phyloP scores from a whole-genome alignment of 2,797 vertebrate genomes.

The Pygocentrus nattereri region DNA sequence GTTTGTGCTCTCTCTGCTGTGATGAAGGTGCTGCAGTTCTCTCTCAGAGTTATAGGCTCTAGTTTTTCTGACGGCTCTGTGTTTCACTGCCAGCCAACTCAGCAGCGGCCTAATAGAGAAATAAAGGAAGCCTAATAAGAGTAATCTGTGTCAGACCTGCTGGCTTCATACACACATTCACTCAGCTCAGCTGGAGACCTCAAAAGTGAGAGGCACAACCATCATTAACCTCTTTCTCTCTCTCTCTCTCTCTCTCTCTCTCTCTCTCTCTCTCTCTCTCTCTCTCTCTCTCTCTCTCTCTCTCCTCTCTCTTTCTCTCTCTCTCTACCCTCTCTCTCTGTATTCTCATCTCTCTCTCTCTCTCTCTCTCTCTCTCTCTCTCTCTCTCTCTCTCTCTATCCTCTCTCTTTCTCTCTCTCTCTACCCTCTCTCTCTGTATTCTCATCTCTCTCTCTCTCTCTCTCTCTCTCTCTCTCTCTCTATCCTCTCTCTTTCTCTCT shows the following conservation, averaged over 20 bases:
- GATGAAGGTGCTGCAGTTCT: constrained; percentile 4
- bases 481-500: too few relatives aligned
- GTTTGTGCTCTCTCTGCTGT: neutral
- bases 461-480: too few relatives aligned
- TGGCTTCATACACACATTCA: constrained; percentile 63
- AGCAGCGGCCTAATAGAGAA: constrained; percentile 61
- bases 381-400: neutral
- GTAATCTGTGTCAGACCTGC: constrained; percentile 69
- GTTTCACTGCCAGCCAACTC: constrained; percentile 58
- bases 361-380: neutral
- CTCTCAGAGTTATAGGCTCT: constrained; percentile 33
- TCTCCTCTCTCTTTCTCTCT: neutral
- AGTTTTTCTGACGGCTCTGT: constrained; percentile 32
- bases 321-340: neutral
- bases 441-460: too few relatives aligned
- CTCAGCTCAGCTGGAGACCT: constrained; percentile 71
- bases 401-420: too few relatives aligned
- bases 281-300: neutral
- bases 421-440: too few relatives aligned
- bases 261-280: neutral
- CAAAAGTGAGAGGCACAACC: constrained; percentile 62
- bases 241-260: neutral
- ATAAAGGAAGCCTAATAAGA: constrained; percentile 66
- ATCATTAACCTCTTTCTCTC: constrained; percentile 62
- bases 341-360: neutral